phyloP scores from a whole-genome alignment of 2,888 invertebrate genomes.

The Stramonita haemastoma region DNA sequence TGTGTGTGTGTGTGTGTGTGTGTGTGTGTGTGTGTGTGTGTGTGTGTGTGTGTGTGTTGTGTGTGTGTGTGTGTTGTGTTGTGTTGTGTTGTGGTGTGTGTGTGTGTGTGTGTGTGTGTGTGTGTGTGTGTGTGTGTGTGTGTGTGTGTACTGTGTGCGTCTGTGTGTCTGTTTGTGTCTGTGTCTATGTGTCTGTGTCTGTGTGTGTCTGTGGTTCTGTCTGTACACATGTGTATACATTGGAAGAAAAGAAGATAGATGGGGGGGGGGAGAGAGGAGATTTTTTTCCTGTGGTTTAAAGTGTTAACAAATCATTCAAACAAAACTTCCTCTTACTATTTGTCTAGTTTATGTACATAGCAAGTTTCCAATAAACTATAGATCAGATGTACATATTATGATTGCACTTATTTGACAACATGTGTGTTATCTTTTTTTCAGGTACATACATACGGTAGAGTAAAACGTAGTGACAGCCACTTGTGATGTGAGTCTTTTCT shows the following conservation, averaged over 20 bases:
- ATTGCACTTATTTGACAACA: neutral
- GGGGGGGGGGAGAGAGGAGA: neutral
- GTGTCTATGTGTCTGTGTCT: neutral
- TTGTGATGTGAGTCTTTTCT: neutral
- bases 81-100: too few species aligned
- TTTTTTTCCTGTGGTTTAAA: neutral
- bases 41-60: too few species aligned
- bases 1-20: too few species aligned
- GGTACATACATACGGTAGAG: conserved; percentile 25
- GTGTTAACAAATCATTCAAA: neutral
- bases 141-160: too few species aligned
- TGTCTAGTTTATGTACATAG: neutral
- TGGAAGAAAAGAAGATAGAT: neutral
- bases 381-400: neutral
- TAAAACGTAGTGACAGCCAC: conserved; percentile 2
- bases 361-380: neutral
- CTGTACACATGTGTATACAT: neutral
- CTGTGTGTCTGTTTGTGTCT: too few species aligned
- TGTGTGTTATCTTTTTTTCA: neutral
- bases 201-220: neutral
- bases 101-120: neutral
- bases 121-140: neutral
- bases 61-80: too few species aligned
- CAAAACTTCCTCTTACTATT: neutral
- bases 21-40: too few species aligned